Evolutionary conservation across 1,140 invertebrate genomes (phyloP), one percentile per base, ranked within the genome.

Genomic region (Oncopeltus fasciatus): DNA sequence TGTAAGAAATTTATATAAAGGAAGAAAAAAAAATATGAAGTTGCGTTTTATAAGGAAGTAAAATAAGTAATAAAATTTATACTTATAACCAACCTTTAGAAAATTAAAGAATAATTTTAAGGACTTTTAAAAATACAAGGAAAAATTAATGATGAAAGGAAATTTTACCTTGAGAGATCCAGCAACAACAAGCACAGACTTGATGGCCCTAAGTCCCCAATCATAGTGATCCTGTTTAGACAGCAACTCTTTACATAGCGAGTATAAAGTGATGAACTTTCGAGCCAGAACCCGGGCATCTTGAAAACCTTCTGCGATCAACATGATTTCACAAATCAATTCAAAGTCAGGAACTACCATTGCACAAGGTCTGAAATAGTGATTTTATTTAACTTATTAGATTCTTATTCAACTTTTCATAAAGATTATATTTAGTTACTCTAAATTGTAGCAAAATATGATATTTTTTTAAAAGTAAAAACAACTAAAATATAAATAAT

Each of bases 201-300:
- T 95, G 61, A 95, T 94, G 47, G 91, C 92, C 69, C 92, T 75
- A 27, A 95, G 74, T 46, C 92, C 92, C 91, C 91, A 95, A 77
- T 95, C 92, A 68, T 95, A 95, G 72, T 95, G 92, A 72, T 94
- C 91, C 72, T 95, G 92, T 73, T 93, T 92, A 2, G 90, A 93
- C 1, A 95, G 74, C 47, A 94, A 74, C 71, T 94, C 91, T 66
- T 82, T 83, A 73, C 91, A 95, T 57, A 95, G 73, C 0, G 83
- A 89, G 71, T 94, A 95, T 0, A 94, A 75, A 0, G 91, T 93
- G 65, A 94, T 91, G 72, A 95, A 93, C 73, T 94, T 95, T 61
- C 89, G 78, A n/a, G 90, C 89, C 31, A 94, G 73, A 1, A 90
- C 72, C 67, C 88, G 79, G 9, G 90, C 90, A 65, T 93, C 90